A percentile compares a stretch with the other conserved stretches of the same genome.
Evolutionary conservation across 2,113 vertebrate genomes (phyloP).

Genomic region (Poicephalus meyeri): DNA sequence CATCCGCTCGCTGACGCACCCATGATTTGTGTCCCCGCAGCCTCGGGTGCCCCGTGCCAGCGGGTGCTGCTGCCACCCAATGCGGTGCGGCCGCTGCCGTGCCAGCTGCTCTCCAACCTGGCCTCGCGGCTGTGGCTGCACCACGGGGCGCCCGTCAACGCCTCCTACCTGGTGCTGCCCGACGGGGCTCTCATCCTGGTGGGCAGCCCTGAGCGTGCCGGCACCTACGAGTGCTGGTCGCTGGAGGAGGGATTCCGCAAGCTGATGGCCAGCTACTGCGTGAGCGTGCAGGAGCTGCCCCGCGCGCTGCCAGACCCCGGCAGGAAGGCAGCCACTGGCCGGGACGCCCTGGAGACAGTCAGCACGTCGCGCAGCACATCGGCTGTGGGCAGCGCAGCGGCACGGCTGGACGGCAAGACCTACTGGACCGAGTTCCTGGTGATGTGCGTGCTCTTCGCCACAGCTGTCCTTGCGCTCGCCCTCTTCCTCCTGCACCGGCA

Average conservation of each 20-base stretch:
- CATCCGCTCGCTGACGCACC: rapidly evolving
- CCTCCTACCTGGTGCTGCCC: conserved; percentile 82
- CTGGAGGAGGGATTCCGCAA: conserved; percentile 88
- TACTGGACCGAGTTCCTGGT: conserved; percentile 96
- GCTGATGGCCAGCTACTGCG: conserved; percentile 90
- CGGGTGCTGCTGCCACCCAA: conserved; percentile 81
- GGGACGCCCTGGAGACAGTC: not conserved
- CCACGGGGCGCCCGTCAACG: conserved; percentile 65
- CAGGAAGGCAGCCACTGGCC: not conserved
- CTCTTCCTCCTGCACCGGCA: conserved; percentile 87
- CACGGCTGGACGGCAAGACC: conserved; percentile 79
- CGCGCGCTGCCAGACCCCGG: rapidly evolving
- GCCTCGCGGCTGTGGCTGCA: conserved; percentile 86
- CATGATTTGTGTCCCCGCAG: conserved; percentile 11
- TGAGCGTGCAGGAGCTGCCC: conserved; percentile 21
- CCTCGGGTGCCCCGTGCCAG: conserved; percentile 68
- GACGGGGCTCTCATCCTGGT: conserved; percentile 88
- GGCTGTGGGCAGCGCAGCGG: not conserved
- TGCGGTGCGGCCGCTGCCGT: conserved; percentile 83
- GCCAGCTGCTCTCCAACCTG: conserved; percentile 88
- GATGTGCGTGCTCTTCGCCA: conserved; percentile 84
- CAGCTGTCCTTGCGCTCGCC: conserved; percentile 77
- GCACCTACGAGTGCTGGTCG: conserved; percentile 92
- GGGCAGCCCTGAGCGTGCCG: conserved; percentile 78
- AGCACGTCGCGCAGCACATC: conserved; percentile 77